Base-by-base conservation (phyloP, 2,113 vertebrate genomes). In the Aplodontia rufa region DNA sequence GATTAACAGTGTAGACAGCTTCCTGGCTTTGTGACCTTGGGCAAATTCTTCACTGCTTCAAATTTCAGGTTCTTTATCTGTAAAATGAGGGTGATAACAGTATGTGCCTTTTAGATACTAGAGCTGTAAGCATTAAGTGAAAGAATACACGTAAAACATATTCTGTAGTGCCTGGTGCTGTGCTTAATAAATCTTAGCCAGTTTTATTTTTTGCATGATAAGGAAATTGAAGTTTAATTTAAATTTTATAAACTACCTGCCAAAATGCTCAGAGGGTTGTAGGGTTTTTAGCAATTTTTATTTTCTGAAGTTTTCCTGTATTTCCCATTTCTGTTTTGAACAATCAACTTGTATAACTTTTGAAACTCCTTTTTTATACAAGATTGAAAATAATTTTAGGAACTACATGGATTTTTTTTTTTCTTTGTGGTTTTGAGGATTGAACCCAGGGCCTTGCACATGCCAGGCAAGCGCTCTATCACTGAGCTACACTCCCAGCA, bases 211-310 rank as follows among this genome's bases (percentile, higher is more conserved):
- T 95, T 60, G 40, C 32, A 71, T n/a, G n/a, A n/a, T 37, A 72
- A 79, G 30, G 64, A 91, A 72, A 86, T 72, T 32, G 11, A 90
- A 82, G 24, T 74, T 78, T 82, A 75, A 55, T 83, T 5, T 96
- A 35, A 91, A 8, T 89, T 94, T 93, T 78, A 35, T 82, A 81
- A 93, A n/a, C n/a, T n/a, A n/a, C n/a, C n/a, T 60, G 22, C 40
- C 60, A 45, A 53, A 53, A 93, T 90, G 11, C 49, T 66, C 10
- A 24, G 0, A 32, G 40, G n/a, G 20, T 49, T 49, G 26, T 83
- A 51, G 74, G 30, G 81, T 84, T 53, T 47, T 49, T 35, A 47
- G 4, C 45, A 5, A 85, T 53, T 96, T 84, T 95, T 60, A 83
- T 60, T 91, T 82, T 51, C 72, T 91, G 53, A 82, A 22, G 28